Base-by-base conservation (phyloP, 2,888 invertebrate species). In the Axea sp. region DNA sequence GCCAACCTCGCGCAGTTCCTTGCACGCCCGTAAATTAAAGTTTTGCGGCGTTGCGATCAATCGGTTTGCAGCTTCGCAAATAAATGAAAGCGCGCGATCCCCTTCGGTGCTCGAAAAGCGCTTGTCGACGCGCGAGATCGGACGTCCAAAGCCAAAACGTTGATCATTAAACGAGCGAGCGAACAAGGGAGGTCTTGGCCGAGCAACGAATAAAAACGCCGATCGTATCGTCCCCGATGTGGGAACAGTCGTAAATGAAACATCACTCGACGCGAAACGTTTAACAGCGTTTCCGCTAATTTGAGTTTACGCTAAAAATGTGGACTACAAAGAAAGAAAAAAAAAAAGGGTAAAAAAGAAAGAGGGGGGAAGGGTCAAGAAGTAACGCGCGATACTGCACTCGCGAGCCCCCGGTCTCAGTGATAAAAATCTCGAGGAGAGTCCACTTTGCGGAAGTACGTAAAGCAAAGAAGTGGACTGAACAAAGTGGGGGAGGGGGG, bases 361-460 rank as follows among this genome's bases (percentile, higher is more conserved):
- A n/a, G 24, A 19, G 35, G 19, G 39, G 11, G 1, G 9, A 9
- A 2, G 22, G 22, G 35, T 4, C 6, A 2, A 3, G 35, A 8
- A 2, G 17, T 8, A 19, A 19, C 19, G 9, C 35, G 35, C 17
- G 37, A 41, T 24, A 41, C 24, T 7, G 43, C 28, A 15, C 57
- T 33, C 11, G 22, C 43, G 9, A 33, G 24, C 9, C 43, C 41
- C 59, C 35, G n/a, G 60, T 62, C 47, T 57, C 31, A 47, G 59
- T 71, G 77, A 79, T 78, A 80, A 80, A 77, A 68, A 77, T 80
- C 77, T 76, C 59, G 59, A 55, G 72, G 49, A 65, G 65, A 60
- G 69, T 60, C 71, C 80, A 73, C 75, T 80, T 81, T 75, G 74
- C 78, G 77, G 78, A 72, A 77, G 67, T 73, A 64, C 55, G 60